Evolutionary conservation across 2,797 vertebrate genomes (phyloP), one percentile per base, ranked within the genome.

Genomic region (Spatula clypeata): DNA sequence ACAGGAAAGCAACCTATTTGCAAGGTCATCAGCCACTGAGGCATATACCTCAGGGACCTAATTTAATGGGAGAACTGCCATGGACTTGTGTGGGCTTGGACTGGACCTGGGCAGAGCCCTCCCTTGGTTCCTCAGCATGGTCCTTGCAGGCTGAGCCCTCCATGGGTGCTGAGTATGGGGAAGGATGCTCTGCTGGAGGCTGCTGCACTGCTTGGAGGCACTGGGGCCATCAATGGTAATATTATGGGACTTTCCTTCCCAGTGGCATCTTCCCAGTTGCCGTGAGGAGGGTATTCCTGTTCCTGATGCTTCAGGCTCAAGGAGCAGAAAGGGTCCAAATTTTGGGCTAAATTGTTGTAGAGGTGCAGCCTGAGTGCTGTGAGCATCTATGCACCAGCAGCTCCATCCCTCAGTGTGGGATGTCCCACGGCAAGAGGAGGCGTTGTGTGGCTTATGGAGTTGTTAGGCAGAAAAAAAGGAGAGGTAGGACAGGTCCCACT

Each of bases 61-160:
- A 92, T 95, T 95, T 94, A 95, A 76, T 45, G 66, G 86, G 71
- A 95, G 90, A 81, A 16, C 71, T 93, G 88, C 93, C 71, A 17
- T 49, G 71, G 92, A 58, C 94, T 92, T 61, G 77, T 4, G 49
- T 82, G 86, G 86, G 85, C 70, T 94, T 44, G 49, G 74, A 55
- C 6, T 17, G 73, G 17, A 21, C 53, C 71, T 72, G 83, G 82
- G 62, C 80, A 88, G 62, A 90, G 19, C 64, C 54, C 74, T 76
- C 90, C 64, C 79, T 83, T 18, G 86, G 64, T 57, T 95, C 77
- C 82, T 47, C 66, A 49, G 51, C n/a, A 6, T 0, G 31, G 29
- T 72, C 58, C 62, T 84, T 42, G 66, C 45, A 81, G 79, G 29
- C 60, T 93, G 79, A 93, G 88, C 36, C 72, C 71, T 77, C 91